These are phyloP conservation scores for Diprion similis DNA, from an alignment of 1,140 invertebrate species.

Conservation along the genomic window DNA sequence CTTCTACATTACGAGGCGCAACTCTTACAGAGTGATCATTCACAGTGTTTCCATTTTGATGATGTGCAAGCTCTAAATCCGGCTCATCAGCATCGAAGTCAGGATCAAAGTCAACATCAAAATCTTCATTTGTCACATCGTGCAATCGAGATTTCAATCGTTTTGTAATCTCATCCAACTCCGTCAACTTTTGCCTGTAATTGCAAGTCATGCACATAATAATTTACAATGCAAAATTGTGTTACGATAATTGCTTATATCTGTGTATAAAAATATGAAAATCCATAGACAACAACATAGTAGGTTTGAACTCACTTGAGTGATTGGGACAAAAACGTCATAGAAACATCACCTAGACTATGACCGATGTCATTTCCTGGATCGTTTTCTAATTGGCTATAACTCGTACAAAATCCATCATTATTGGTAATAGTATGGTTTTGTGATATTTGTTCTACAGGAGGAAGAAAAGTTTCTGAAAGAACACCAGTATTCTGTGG, in stretches of 20 bases:
- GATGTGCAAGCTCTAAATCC: conserved; percentile 39
- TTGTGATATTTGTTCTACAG: conserved; percentile 29
- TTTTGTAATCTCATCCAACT: conserved; percentile 69
- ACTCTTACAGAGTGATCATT: neutral
- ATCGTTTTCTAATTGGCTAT: conserved; percentile 19
- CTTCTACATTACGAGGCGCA: conserved; percentile 8
- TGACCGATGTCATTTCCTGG: conserved; percentile 33
- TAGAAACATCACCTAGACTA: conserved; percentile 47
- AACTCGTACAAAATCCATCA: conserved; percentile 10
- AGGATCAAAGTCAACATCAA: conserved; percentile 62
- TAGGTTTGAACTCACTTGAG: conserved; percentile 45
- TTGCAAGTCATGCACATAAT: conserved; percentile 22
- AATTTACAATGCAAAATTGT: conserved; percentile 16
- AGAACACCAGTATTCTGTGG: conserved; percentile 10
- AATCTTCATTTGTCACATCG: conserved; percentile 64
- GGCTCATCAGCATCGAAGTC: conserved; percentile 60
- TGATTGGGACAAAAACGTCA: conserved; percentile 53
- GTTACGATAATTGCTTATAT: neutral
- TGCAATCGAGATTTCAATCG: conserved; percentile 63
- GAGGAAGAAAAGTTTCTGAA: neutral
- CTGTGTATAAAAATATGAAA: no score
- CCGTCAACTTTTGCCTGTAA: conserved; percentile 67
- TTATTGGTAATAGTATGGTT: conserved; percentile 49
- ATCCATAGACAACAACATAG: neutral
- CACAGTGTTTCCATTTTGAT: conserved; percentile 18